Base-by-base conservation (phyloP, 1,140 invertebrate genomes). In the Scaptomyza pallida region DNA sequence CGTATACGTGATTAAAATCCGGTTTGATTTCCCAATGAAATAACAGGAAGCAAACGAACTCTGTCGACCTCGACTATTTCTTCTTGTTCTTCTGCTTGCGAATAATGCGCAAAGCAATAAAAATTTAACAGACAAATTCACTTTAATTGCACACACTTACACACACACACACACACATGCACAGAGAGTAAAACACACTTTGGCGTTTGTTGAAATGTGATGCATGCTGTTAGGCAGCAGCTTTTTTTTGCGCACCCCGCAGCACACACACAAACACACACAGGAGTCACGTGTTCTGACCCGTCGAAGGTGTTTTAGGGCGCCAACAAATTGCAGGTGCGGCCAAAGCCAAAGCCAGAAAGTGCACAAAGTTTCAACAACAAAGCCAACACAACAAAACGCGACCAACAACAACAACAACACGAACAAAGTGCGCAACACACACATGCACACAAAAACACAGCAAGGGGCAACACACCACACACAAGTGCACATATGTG, bases 111-210 rank as follows among this genome's bases (percentile, higher is more conserved):
- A 43, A 17, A 35, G 56, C 67, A 82, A 69, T 78, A 72, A 59
- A 78, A 83, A 72, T 78, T 75, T 69, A 62, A 75, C 62, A 78
- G 75, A 72, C 80, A 83, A 83, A 30, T 83, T 82, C 75, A 48
- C 56, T 78, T 83, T 78, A 76, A 83, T 83, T 72, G 72, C 72
- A 60, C 50, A 67, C 41, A 61, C 40, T 26, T 40, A 63, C 30
- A 40, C 1, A 54, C n/a, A 59, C 23, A 37, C 12, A 43, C 10
- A 73, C 35, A 62, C 16, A 30, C 8, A 1, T n/a, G 37, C 26
- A 52, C 9, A 5, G n/a, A 47, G 61, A 13, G 13, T 6, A 8
- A 1, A 30, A 30, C 26, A 13, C n/a, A 52, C 23, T 21, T 40
- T 41, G 17, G 30, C 26, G 23, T 37, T 35, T 33, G 50, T 59